These are phyloP conservation scores for Unio pictorum DNA, from an alignment of 2,888 invertebrate genomes.

Conservation along the genomic window DNA sequence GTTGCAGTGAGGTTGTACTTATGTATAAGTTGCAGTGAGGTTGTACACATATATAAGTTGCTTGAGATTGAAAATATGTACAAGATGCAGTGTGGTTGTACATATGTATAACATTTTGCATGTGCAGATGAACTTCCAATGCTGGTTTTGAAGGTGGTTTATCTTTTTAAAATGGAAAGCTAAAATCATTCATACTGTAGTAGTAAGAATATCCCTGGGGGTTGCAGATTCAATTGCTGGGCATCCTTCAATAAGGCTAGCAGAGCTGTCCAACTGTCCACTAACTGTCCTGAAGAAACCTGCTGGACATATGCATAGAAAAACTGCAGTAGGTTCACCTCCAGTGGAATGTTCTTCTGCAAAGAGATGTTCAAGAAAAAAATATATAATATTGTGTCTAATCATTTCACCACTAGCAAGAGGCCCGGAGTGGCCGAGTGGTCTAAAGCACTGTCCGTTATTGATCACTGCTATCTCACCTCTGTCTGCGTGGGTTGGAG, in stretches of 20 bases:
- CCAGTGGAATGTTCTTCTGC: constrained; percentile 75
- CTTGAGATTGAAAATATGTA: too few relatives aligned
- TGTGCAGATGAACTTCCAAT: too few relatives aligned
- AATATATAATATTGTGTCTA: not conserved
- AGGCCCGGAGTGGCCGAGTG: too few relatives aligned
- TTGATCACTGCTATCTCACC: too few relatives aligned
- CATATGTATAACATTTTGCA: too few relatives aligned
- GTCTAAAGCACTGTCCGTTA: too few relatives aligned
- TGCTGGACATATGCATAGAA: constrained; percentile 79
- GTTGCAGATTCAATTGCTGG: constrained; percentile 77
- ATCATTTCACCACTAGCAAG: not conserved
- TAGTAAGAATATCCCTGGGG: constrained; percentile 85
- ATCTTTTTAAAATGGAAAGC: not conserved
- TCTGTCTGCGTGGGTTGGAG: too few relatives aligned
- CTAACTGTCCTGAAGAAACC: constrained; percentile 80
- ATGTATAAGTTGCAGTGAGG: too few relatives aligned
- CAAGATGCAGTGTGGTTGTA: too few relatives aligned
- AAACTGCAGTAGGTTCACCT: constrained; percentile 87
- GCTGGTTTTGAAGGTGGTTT: not conserved
- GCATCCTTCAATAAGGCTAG: constrained; percentile 84
- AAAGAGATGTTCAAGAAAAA: constrained; percentile 14
- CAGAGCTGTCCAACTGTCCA: constrained; percentile 85
- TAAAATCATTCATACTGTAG: constrained; percentile 75
- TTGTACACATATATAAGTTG: too few relatives aligned
- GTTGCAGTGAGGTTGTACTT: too few relatives aligned